phyloP scores from a whole-genome alignment of 2,797 vertebrate species.

The Notolabrus celidotus region DNA sequence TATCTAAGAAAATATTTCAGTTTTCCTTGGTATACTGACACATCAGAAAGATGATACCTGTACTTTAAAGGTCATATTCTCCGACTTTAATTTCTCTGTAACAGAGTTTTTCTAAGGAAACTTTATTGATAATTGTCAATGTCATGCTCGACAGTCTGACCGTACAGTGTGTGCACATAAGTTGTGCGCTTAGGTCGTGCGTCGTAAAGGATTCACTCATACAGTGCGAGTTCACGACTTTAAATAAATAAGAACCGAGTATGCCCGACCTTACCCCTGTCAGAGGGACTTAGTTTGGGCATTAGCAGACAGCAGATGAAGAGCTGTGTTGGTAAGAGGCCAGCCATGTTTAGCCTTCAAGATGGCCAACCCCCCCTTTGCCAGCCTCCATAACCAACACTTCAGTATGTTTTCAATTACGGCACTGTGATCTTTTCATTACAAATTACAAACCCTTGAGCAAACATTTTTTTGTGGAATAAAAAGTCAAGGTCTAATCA shows the following conservation, averaged over 20 bases:
- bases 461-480: constrained; percentile 85
- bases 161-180: too few relatives aligned
- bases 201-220: too few relatives aligned
- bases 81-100: too few relatives aligned
- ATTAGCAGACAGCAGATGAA: constrained; percentile 71
- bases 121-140: too few relatives aligned
- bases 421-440: constrained; percentile 85
- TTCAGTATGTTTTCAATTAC: constrained; percentile 85
- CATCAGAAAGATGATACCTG: too few relatives aligned
- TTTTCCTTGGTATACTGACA: too few relatives aligned
- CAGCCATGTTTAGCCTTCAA: constrained; percentile 74
- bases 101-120: too few relatives aligned
- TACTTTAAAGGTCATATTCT: too few relatives aligned
- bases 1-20: too few relatives aligned
- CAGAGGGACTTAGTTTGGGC: constrained; percentile 53
- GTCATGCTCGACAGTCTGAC: too few relatives aligned
- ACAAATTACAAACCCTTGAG: constrained; percentile 86
- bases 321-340: constrained; percentile 67
- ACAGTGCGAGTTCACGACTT: neutral
- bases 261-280: constrained; percentile 32
- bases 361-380: constrained; percentile 68
- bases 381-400: constrained; percentile 77
- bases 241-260: constrained; percentile 27
- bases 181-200: too few relatives aligned
- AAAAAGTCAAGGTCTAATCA: constrained; percentile 88